These are phyloP conservation scores for Xiphophorus maculatus DNA, from an alignment of 2,113 vertebrate species.

Conservation along the genomic window DNA sequence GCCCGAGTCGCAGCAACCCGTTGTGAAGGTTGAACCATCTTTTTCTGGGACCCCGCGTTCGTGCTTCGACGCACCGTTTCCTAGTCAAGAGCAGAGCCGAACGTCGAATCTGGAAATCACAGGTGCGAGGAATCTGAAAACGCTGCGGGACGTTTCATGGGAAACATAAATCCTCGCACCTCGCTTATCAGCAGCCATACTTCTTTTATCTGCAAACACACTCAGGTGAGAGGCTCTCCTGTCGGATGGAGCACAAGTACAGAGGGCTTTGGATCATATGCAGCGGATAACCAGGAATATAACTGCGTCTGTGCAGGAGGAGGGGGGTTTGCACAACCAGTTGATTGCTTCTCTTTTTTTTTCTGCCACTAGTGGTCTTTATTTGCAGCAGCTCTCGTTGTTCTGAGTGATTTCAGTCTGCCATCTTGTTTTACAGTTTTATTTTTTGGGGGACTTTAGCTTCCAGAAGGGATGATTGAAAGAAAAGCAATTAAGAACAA, in stretches of 20 bases:
- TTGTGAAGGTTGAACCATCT: constrained; percentile 30
- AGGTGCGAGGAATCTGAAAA: constrained; percentile 31
- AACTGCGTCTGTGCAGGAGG: too few species aligned
- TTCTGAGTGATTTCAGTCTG: too few species aligned
- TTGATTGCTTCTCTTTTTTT: too few species aligned
- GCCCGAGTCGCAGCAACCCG: not conserved
- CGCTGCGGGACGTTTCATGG: constrained; percentile 10
- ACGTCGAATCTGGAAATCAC: constrained; percentile 27
- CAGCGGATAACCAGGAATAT: too few species aligned
- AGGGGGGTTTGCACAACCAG: too few species aligned
- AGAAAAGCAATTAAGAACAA: too few species aligned
- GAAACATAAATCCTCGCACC: constrained; percentile 10
- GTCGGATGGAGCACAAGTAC: constrained; percentile 3
- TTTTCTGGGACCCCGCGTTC: not conserved
- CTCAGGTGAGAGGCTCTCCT: constrained; percentile 14
- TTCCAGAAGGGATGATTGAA: too few species aligned
- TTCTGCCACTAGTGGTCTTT: too few species aligned
- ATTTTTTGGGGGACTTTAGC: too few species aligned
- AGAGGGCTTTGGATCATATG: not conserved
- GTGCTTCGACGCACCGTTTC: not conserved
- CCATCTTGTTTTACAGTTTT: too few species aligned
- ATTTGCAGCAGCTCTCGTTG: too few species aligned
- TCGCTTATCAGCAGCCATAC: not conserved
- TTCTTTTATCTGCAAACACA: not conserved
- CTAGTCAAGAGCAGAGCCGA: constrained; percentile 6